Base-by-base conservation (phyloP, 2,113 vertebrate genomes). In the Periophthalmus modestus region DNA sequence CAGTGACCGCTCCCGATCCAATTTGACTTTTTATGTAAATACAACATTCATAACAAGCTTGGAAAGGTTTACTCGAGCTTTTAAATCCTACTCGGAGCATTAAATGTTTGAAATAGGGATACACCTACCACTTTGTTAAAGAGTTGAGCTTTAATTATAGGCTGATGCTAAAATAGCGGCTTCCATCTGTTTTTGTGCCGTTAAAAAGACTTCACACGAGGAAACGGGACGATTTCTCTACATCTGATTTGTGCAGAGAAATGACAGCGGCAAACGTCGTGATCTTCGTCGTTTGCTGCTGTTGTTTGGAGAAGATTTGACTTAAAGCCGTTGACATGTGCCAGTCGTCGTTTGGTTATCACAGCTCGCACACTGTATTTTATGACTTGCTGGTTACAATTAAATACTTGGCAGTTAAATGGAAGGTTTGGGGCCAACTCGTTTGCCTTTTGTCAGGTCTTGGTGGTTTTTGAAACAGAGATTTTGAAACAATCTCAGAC, bases 21-120 rank as follows among this genome's bases (percentile, higher is more conserved):
- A n/a, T 65, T 65, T 43, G 10, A 62, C 11, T 65, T 65, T 65
- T 39, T 43, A 65, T 65, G 62, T 34, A 39, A 65, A 65, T 39
- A 39, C 62, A 12, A 34, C 34, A 65, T 16, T 65, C 34, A 21
- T 43, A 65, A 43, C 18, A 39, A 65, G 34, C 62, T 65, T 39
- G 34, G 18, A 65, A 18, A 13, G 34, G 39, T 65, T 65, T 65
- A 12, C 18, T 65, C 61, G 12, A 4, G 33, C 33, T 39, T 65
- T 65, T 65, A 36, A 39, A 36, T 36, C 19, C 18, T 65, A 65
- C 61, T 65, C 34, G 13, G 34, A 43, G 10, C 62, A 21, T 19
- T 62, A 34, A 28, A 34, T 36, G 18, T 65, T 65, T n/a, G 5
- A 21, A 65, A 65, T 65, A 39, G 62, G 5, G 34, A 39, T 39